A percentile compares a stretch with the other conserved stretches of the same genome.
phyloP scores from a whole-genome alignment of 2,888 invertebrate species.

The Limnephilus lunatus region DNA sequence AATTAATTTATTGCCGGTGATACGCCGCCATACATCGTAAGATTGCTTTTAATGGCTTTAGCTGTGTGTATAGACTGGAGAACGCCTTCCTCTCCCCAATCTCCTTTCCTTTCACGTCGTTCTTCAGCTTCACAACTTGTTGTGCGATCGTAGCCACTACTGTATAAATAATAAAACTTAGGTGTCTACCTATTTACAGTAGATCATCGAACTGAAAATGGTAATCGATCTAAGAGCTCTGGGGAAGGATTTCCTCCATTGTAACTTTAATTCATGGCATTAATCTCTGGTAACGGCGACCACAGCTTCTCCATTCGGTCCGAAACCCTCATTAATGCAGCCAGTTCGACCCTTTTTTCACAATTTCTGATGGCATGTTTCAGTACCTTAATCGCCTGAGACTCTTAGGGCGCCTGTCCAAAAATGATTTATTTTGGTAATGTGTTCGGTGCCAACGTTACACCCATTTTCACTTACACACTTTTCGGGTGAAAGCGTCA shows the following conservation, averaged over 20 bases:
- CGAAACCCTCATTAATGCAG: conserved; percentile 61
- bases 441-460: conserved; percentile 39
- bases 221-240: neutral
- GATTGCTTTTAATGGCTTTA: no score
- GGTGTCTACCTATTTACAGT: neutral
- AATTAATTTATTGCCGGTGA: no score
- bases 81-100: no score
- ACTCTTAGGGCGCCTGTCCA: conserved; percentile 32
- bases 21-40: no score
- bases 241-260: neutral
- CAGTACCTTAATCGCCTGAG: conserved; percentile 44
- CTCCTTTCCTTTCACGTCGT: no score
- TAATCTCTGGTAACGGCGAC: conserved; percentile 8
- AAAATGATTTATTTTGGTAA: conserved; percentile 61
- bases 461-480: conserved; percentile 53
- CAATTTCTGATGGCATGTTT: conserved; percentile 57
- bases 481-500: neutral
- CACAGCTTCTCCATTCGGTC: conserved; percentile 12
- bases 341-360: conserved; percentile 57
- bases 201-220: neutral
- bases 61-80: no score
- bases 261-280: neutral
- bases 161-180: no score
- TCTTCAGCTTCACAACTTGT: no score
- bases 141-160: no score